phyloP scores from a whole-genome alignment of 2,888 invertebrate genomes.

The Oithona nana region DNA sequence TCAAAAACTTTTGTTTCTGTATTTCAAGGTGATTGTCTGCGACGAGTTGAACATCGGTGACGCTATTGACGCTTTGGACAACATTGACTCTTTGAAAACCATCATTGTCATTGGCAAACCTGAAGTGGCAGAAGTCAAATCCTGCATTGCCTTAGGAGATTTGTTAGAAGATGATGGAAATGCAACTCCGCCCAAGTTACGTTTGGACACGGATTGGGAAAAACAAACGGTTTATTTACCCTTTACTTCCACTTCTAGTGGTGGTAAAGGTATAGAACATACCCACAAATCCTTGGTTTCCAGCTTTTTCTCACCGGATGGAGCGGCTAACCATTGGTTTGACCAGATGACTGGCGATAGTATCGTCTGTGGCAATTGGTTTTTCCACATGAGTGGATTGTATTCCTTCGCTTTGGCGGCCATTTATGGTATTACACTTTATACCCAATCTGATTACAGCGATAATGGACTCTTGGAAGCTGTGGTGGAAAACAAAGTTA shows the following conservation, averaged over 20 bases:
- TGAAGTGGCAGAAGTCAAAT: neutral
- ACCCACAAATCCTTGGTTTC: conserved; percentile 14
- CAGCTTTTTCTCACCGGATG: conserved; percentile 13
- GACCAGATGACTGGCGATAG: conserved; percentile 13
- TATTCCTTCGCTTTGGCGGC: conserved; percentile 12
- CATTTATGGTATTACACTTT: conserved; percentile 8
- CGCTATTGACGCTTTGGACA: conserved; percentile 4
- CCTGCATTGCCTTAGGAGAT: neutral
- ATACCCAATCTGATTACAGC: conserved; percentile 12
- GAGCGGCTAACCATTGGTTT: conserved; percentile 16
- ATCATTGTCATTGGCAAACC: conserved; percentile 8
- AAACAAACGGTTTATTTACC: neutral
- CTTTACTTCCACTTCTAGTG: conserved; percentile 9
- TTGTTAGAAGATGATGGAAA: conserved; percentile 10
- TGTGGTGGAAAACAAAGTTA: neutral
- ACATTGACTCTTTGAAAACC: neutral
- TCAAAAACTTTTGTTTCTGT: neutral
- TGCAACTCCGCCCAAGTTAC: neutral
- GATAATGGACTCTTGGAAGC: conserved; percentile 7
- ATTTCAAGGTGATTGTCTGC: conserved; percentile 9
- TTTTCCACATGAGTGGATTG: conserved; percentile 15
- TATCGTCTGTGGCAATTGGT: conserved; percentile 7
- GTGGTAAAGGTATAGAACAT: conserved; percentile 2
- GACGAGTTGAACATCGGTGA: conserved; percentile 14
- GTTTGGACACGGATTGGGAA: neutral